Conservation (phyloP, 2,888 invertebrate genomes). For the Idaea biselata region DNA sequence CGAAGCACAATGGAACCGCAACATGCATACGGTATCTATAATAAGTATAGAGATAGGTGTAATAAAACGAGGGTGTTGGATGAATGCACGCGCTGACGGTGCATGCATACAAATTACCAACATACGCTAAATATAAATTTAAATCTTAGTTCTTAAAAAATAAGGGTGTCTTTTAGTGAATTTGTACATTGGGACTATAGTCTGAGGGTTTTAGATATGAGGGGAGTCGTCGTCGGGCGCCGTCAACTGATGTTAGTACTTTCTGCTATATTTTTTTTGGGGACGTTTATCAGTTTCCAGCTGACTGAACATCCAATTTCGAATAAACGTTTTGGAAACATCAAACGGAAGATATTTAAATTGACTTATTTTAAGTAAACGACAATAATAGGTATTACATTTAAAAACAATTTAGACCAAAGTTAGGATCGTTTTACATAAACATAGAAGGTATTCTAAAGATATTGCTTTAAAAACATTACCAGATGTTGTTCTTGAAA, state of each 20-base stretch:
- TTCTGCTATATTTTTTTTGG: constrained; percentile 54
- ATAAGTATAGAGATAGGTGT: constrained; percentile 32
- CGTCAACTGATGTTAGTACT: constrained; percentile 49
- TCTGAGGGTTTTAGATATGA: constrained; percentile 65
- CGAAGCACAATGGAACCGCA: constrained; percentile 69
- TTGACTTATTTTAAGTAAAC: too few species aligned
- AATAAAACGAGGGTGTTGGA: constrained; percentile 72
- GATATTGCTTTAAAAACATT: not conserved
- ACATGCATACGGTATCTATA: constrained; percentile 65
- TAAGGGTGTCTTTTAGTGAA: constrained; percentile 38
- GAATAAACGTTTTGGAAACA: constrained; percentile 4
- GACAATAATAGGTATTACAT: too few species aligned
- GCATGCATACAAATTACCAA: constrained; percentile 37
- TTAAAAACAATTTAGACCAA: too few species aligned
- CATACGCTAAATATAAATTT: constrained; percentile 34
- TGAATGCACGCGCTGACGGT: constrained; percentile 65
- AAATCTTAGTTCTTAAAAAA: constrained; percentile 39
- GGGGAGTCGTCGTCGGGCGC: constrained; percentile 48
- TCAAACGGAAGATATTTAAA: not conserved
- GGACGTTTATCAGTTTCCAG: constrained; percentile 57
- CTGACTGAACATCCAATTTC: constrained; percentile 34
- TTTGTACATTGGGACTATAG: constrained; percentile 43
- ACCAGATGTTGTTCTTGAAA: not conserved
- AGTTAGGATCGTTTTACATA: too few species aligned
- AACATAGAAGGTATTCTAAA: too few species aligned